Evolutionary conservation across 2,113 vertebrate genomes (phyloP).

Genomic region (Uria aalge): DNA sequence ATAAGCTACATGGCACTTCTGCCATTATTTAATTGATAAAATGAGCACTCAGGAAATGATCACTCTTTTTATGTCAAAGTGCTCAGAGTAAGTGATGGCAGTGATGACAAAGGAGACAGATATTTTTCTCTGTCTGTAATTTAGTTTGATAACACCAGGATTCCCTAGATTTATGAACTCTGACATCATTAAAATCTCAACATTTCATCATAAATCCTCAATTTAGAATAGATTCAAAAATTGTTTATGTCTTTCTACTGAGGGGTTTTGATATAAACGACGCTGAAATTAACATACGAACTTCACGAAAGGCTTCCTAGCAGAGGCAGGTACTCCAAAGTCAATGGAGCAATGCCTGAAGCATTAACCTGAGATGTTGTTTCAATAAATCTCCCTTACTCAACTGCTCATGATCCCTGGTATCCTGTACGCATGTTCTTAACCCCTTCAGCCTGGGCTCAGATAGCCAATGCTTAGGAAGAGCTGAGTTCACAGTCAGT

Average conservation of each 20-base stretch:
- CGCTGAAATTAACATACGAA: not conserved
- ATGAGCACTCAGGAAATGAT: slow-evolving; percentile 18
- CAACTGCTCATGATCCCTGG: not conserved
- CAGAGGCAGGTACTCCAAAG: not conserved
- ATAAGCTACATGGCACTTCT: not conserved
- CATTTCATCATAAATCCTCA: slow-evolving; percentile 31
- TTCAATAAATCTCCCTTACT: not conserved
- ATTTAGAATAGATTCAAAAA: not conserved
- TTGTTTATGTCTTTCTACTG: not conserved
- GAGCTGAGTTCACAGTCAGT: not conserved
- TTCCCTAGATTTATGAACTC: slow-evolving; percentile 27
- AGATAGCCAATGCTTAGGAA: not conserved
- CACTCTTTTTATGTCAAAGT: slow-evolving; percentile 29
- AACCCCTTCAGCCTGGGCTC: not conserved
- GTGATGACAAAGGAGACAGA: slow-evolving; percentile 33
- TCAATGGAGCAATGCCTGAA: not conserved
- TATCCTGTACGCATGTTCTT: not conserved
- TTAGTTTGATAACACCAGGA: slow-evolving; percentile 3
- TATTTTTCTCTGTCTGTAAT: slow-evolving; percentile 9
- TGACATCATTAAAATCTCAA: slow-evolving; percentile 36
- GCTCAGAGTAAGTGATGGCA: not conserved
- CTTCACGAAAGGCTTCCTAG: not conserved
- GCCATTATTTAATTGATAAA: slow-evolving; percentile 44
- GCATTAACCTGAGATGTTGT: not conserved
- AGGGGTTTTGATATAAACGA: not conserved